Conservation (phyloP, 1,140 invertebrate genomes). For the Ceratina japonica region DNA sequence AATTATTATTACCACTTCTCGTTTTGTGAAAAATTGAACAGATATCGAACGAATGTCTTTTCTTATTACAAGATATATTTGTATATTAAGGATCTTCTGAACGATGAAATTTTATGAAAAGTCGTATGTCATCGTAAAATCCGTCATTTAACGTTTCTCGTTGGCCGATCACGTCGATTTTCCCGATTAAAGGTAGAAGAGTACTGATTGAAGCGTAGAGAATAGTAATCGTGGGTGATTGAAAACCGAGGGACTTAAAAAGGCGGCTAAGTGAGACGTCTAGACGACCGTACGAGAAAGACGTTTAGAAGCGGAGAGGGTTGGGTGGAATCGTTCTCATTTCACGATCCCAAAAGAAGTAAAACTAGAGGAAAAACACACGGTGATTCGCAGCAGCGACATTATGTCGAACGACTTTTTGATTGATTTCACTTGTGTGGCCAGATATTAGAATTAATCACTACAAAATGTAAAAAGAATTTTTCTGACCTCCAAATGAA, state of each 20-base stretch:
- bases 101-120: no score
- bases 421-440: not conserved
- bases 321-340: not conserved
- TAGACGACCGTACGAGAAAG: constrained; percentile 20
- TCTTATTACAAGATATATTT: no score
- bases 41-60: no score
- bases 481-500: no score
- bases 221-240: constrained; percentile 39
- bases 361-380: not conserved
- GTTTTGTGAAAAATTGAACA: no score
- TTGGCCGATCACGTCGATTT: not conserved
- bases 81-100: no score
- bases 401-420: constrained; percentile 34
- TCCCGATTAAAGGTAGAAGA: not conserved
- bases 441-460: no score
- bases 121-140: no score
- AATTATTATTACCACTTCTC: no score
- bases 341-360: not conserved
- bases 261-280: constrained; percentile 33
- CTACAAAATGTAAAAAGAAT: no score
- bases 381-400: not conserved
- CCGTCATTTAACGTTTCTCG: not conserved
- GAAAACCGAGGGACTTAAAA: constrained; percentile 42
- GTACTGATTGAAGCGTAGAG: not conserved
- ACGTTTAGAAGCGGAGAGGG: not conserved